Evolutionary conservation across 2,888 invertebrate genomes (phyloP), one percentile per base, ranked within the genome.

Genomic region (Leptinotarsa peninsularis): DNA sequence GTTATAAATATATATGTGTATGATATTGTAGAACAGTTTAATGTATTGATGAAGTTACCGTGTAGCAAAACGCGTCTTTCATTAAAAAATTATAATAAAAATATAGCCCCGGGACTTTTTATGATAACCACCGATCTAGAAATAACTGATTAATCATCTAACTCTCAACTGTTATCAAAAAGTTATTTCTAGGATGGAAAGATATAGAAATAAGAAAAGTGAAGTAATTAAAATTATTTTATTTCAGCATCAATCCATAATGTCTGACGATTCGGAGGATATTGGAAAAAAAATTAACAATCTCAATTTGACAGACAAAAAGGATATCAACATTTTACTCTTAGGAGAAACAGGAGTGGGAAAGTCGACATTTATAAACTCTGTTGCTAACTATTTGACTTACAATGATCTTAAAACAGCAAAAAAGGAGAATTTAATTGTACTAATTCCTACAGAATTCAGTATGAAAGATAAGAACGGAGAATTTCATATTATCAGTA

Each of bases 361-460:
- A 67, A 87, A 87, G 81, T 87, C 87, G 0, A 87, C 87, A 0
- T 86, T 87, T 66, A 86, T 87, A 49, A 87, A 87, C 75, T 81
- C 87, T 7, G 78, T 87, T 63, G 83, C 83, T 3, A 87, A 87
- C 76, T 87, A 87, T 72, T 72, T 87, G 15, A 80, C 81, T 13
- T 82, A 80, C 72, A 71, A 80, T 5, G 78, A 81, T 33, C 79
- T 84, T 52, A 78, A 83, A 68, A 72, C 78, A 43, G 84, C 84
- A 15, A 75, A 82, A 79, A 78, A 81, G 49, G 68, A 79, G 60
- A 66, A 82, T 33, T 71, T 84, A 13, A 74, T 78, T 14, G 82
- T 82, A 49, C 77, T 87, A 23, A 86, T 87, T 58, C 85, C 87
- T 0, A 78, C 83, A 17, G 79, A 80, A 71, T 84, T 86, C 71